These are phyloP conservation scores for Zootermopsis nevadensis DNA, from an alignment of 2,888 invertebrate genomes.

Conservation along the genomic window DNA sequence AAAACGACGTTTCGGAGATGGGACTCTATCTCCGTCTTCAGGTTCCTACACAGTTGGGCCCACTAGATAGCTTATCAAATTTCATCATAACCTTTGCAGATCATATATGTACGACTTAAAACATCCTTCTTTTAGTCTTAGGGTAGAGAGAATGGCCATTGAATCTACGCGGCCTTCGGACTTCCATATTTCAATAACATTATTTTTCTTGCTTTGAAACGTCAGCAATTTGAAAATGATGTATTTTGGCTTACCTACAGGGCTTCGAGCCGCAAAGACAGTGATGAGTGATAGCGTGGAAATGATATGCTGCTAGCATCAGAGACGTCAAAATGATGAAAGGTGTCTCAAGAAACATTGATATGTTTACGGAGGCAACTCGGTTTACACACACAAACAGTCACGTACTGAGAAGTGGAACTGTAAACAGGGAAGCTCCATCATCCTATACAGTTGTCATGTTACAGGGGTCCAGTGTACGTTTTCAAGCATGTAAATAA, in stretches of 20 bases:
- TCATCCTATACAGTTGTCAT: not conserved
- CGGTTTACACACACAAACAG: conserved; percentile 7
- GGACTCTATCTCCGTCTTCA: too few species aligned
- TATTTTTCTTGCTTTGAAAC: conserved; percentile 35
- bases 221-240: conserved; percentile 19
- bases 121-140: not conserved
- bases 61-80: too few species aligned
- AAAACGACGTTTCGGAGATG: too few species aligned
- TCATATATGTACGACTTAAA: too few species aligned
- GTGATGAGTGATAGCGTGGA: not conserved
- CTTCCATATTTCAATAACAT: conserved; percentile 32
- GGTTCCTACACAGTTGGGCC: too few species aligned
- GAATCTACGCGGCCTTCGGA: not conserved
- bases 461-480: not conserved
- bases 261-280: conserved; percentile 13
- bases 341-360: not conserved
- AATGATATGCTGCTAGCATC: not conserved
- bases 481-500: conserved; percentile 5
- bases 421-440: not conserved
- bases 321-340: conserved; percentile 8
- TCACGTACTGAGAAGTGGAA: not conserved
- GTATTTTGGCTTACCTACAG: conserved; percentile 16
- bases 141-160: too few species aligned
- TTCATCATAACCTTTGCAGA: not conserved
- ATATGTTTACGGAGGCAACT: not conserved